phyloP scores from a whole-genome alignment of 2,113 vertebrate species.

The Prunella fulvescens region DNA sequence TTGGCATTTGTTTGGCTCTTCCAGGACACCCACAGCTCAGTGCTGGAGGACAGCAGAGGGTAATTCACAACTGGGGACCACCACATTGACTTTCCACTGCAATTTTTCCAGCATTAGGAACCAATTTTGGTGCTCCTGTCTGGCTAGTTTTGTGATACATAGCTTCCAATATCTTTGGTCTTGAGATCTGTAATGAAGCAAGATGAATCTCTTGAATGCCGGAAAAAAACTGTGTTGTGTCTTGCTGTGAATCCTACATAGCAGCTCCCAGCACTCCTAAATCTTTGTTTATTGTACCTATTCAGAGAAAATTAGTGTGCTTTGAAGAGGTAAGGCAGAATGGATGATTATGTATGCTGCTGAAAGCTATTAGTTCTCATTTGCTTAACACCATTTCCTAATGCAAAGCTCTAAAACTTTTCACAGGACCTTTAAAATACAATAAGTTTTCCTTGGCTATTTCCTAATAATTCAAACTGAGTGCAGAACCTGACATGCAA shows the following conservation, averaged over 20 bases:
- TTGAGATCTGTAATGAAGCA: neutral
- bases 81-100: neutral
- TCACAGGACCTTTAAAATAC: constrained; percentile 68
- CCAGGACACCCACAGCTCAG: neutral
- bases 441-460: constrained; percentile 69
- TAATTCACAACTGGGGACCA: neutral
- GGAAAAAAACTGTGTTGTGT: neutral
- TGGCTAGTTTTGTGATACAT: neutral
- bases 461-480: constrained; percentile 71
- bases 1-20: neutral
- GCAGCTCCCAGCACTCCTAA: neutral
- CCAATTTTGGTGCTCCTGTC: neutral
- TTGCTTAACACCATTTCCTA: constrained; percentile 67
- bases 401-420: constrained; percentile 67
- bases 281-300: constrained; percentile 56
- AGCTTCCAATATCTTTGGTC: neutral
- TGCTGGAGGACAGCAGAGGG: neutral
- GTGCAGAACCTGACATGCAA: constrained; percentile 59
- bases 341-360: constrained; percentile 47
- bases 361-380: constrained; percentile 71
- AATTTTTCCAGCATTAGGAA: neutral
- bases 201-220: neutral
- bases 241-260: neutral
- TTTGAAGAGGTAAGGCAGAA: constrained; percentile 36
- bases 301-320: constrained; percentile 53